Evolutionary conservation across 1,140 invertebrate genomes (phyloP).

Genomic region (Eumeta japonica): DNA sequence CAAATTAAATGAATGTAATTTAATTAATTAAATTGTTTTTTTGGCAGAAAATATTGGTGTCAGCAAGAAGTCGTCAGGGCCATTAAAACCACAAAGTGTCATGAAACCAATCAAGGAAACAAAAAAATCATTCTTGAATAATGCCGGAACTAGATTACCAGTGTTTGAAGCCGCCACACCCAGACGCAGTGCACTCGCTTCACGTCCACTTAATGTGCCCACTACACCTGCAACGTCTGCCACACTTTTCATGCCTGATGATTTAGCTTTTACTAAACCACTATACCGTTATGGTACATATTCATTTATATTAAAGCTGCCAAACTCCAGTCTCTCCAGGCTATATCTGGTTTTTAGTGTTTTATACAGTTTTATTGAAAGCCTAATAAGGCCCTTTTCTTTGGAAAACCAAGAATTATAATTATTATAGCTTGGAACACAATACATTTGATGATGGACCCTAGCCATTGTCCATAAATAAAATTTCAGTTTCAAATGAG

Average conservation of each 20-base stretch:
- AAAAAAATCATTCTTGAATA: constrained; percentile 43
- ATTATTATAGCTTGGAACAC: too few species aligned
- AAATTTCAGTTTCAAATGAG: too few species aligned
- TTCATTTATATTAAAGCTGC: not conserved
- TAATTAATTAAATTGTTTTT: not conserved
- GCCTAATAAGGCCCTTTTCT: too few species aligned
- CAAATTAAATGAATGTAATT: not conserved
- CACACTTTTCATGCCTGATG: constrained; percentile 17
- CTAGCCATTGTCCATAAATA: too few species aligned
- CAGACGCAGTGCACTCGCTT: constrained; percentile 25
- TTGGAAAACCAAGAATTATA: too few species aligned
- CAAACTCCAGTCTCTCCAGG: not conserved
- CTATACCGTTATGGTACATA: constrained; percentile 32
- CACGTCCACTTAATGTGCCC: constrained; percentile 28
- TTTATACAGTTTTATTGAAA: not conserved
- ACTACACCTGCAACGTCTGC: constrained; percentile 34
- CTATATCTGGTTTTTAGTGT: not conserved
- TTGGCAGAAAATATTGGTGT: constrained; percentile 38
- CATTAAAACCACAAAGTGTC: constrained; percentile 33
- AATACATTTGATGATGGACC: not conserved
- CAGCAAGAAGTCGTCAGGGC: constrained; percentile 20
- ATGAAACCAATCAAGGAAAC: constrained; percentile 26
- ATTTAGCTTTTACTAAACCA: constrained; percentile 37
- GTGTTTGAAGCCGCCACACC: constrained; percentile 40
- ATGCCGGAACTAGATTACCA: constrained; percentile 37